Percentiles rank a stretch among this genome's conserved stretches.
phyloP scores from a whole-genome alignment of 2,113 vertebrate species.

The Dasyprocta punctata region DNA sequence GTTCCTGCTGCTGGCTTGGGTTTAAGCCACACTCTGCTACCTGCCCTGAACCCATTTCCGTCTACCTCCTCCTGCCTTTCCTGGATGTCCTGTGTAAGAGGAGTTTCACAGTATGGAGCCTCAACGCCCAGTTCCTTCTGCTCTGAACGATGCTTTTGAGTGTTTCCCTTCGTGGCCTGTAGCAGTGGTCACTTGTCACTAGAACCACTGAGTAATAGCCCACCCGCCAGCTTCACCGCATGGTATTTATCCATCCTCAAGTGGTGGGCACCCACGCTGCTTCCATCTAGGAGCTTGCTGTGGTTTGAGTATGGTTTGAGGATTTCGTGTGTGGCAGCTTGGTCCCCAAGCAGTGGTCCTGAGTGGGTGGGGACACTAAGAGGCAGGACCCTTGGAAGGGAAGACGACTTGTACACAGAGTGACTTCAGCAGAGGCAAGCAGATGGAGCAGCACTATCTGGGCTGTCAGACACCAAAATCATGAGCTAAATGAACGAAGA shows the following conservation, averaged over 20 bases:
- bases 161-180: accelerated
- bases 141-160: accelerated
- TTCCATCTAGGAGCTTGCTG: neutral
- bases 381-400: neutral
- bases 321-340: neutral
- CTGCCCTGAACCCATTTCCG: neutral
- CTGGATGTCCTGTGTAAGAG: neutral
- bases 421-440: neutral
- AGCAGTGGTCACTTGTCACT: accelerated
- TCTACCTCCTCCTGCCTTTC: no score
- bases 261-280: accelerated
- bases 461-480: neutral
- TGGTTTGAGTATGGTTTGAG: neutral
- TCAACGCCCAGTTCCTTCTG: neutral
- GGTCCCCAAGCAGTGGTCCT: neutral
- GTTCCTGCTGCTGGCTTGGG: accelerated
- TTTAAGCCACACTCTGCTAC: accelerated
- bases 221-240: accelerated
- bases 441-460: neutral
- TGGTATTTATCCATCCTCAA: neutral
- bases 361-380: neutral
- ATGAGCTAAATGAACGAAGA: neutral
- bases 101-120: accelerated
- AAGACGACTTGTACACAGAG: no score
- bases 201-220: neutral